Percentiles rank a stretch among this genome's conserved stretches.
These are phyloP conservation scores for Oscheius sp. DNA, from an alignment of 2,888 invertebrate genomes.

Conservation along the genomic window DNA sequence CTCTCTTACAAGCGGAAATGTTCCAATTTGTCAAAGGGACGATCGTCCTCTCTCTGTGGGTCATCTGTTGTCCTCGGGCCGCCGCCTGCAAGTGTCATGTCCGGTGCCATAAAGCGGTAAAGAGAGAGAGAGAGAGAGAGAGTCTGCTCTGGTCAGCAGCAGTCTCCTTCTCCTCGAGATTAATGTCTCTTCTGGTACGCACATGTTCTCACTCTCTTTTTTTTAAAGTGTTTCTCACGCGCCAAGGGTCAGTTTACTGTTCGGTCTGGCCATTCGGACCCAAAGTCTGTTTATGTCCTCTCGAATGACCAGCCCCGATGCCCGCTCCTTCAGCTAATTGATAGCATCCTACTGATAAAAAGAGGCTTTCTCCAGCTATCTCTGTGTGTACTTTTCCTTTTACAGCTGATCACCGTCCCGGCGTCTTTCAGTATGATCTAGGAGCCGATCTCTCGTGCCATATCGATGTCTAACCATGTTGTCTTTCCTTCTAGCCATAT, in stretches of 20 bases:
- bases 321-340: not conserved
- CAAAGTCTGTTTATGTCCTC: conserved; percentile 15
- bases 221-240: not conserved
- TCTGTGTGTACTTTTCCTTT: conserved; percentile 25
- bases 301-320: conserved; percentile 1
- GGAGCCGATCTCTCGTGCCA: conserved; percentile 8
- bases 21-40: not conserved
- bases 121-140: not conserved
- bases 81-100: conserved; percentile 25
- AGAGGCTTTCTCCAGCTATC: conserved; percentile 8
- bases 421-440: conserved; percentile 20
- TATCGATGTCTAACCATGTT: conserved; percentile 6
- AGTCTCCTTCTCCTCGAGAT: conserved; percentile 25
- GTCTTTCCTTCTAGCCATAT: conserved; percentile 24
- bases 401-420: conserved; percentile 1
- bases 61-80: conserved; percentile 17
- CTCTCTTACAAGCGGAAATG: no score
- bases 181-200: conserved; percentile 19
- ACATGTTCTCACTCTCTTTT: not conserved
- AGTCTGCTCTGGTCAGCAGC: conserved; percentile 13
- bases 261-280: not conserved
- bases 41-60: not conserved
- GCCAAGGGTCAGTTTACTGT: no score
- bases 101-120: conserved; percentile 27
- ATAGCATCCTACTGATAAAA: not conserved